Percentiles rank a stretch among this genome's conserved stretches.
These are phyloP conservation scores for Adrianichthys oophorus DNA, from an alignment of 2,797 vertebrate genomes.

Conservation along the genomic window DNA sequence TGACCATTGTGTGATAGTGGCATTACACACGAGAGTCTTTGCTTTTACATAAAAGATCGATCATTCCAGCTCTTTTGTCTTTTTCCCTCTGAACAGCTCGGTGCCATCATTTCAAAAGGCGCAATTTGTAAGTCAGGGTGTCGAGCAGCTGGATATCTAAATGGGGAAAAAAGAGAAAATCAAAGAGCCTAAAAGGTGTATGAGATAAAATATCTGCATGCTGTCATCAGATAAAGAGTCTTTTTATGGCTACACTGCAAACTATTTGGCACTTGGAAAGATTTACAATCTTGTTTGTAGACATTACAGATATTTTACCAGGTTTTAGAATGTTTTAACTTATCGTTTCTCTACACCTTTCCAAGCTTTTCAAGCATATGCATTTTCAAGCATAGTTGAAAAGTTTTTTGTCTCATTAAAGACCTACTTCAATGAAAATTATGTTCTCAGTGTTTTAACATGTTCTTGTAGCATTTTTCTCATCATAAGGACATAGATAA, in stretches of 20 bases:
- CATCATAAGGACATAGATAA: too few species aligned
- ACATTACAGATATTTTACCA: background rate
- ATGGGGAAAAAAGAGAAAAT: constrained; percentile 31
- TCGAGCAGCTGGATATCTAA: constrained; percentile 51
- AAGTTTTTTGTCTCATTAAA: too few species aligned
- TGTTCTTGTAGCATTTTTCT: too few species aligned
- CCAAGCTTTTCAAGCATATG: too few species aligned
- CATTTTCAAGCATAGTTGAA: too few species aligned
- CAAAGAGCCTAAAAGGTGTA: constrained; percentile 29
- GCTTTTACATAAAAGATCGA: constrained; percentile 64
- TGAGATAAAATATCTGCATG: constrained; percentile 9
- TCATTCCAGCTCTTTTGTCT: constrained; percentile 70
- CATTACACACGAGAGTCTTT: constrained; percentile 48
- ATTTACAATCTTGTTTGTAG: background rate
- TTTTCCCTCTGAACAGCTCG: constrained; percentile 61
- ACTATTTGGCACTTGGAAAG: too few species aligned
- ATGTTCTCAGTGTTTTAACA: too few species aligned
- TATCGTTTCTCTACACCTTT: too few species aligned
- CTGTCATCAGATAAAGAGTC: constrained; percentile 3
- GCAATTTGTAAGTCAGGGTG: constrained; percentile 66
- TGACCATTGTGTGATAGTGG: constrained; percentile 69
- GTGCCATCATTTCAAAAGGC: constrained; percentile 63
- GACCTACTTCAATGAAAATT: too few species aligned
- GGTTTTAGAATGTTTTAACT: too few species aligned
- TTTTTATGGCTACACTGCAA: background rate